These are phyloP conservation scores for Adelognathus sp. DNA, from an alignment of 2,888 invertebrate species.

Conservation along the genomic window DNA sequence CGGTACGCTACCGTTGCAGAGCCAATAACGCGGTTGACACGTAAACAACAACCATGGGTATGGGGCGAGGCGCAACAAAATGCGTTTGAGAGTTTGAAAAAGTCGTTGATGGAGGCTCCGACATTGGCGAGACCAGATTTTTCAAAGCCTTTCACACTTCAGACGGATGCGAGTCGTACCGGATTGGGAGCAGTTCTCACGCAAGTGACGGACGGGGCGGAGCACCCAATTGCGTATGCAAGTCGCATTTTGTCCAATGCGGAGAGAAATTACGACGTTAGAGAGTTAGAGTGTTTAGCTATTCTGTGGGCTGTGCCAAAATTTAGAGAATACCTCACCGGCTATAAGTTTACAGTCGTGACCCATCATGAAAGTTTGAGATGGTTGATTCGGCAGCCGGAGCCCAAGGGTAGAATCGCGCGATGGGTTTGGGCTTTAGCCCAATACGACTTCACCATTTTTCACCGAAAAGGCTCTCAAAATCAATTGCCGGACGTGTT, in stretches of 20 bases:
- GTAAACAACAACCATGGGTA: too few species aligned
- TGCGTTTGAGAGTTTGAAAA: background rate
- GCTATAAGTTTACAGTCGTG: slow-evolving; percentile 62
- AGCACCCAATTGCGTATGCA: slow-evolving; percentile 51
- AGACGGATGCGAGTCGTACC: slow-evolving; percentile 58
- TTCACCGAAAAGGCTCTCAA: background rate
- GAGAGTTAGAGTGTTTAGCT: slow-evolving; percentile 61
- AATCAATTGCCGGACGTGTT: slow-evolving; percentile 9
- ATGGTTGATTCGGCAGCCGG: slow-evolving; percentile 61
- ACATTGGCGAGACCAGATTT: slow-evolving; percentile 22
- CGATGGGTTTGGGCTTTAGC: slow-evolving; percentile 9
- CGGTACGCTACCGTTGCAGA: too few species aligned
- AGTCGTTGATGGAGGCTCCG: background rate
- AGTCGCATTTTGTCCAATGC: slow-evolving; percentile 39
- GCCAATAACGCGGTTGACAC: too few species aligned
- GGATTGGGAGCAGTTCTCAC: slow-evolving; percentile 49
- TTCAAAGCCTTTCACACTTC: slow-evolving; percentile 6
- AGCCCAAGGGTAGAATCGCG: slow-evolving; percentile 50
- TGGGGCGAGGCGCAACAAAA: background rate
- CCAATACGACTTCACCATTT: background rate
- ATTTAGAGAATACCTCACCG: slow-evolving; percentile 63
- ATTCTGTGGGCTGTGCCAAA: slow-evolving; percentile 59
- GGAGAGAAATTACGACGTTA: slow-evolving; percentile 50
- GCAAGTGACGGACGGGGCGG: slow-evolving; percentile 34
- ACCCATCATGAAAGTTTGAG: slow-evolving; percentile 63